A percentile compares a stretch with the other conserved stretches of the same genome.
Conservation (phyloP, 2,888 invertebrate species). For the Hemicrepidius hirtus region DNA sequence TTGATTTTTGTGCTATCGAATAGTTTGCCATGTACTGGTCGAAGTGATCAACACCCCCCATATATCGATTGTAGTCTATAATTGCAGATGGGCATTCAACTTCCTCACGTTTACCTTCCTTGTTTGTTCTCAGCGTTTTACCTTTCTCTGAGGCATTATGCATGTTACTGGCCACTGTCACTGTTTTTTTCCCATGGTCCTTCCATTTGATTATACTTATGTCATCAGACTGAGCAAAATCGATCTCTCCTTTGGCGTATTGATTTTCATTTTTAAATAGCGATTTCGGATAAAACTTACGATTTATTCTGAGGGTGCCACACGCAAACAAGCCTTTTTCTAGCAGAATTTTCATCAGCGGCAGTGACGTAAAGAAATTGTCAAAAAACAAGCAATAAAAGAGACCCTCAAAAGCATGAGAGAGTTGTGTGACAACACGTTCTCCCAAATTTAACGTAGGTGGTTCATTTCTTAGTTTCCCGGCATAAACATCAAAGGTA, state of each 20-base stretch:
- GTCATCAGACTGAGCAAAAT: neutral
- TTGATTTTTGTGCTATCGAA: neutral
- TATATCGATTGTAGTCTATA: neutral
- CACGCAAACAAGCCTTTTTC: neutral
- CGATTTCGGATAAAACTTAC: neutral
- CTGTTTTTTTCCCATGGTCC: neutral
- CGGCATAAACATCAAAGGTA: too few relatives aligned
- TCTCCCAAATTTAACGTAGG: too few relatives aligned
- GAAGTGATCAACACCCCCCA: constrained; percentile 4
- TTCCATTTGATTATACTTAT: neutral
- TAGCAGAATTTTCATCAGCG: neutral
- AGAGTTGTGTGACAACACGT: too few relatives aligned
- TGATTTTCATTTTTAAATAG: neutral
- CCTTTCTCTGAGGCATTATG: neutral
- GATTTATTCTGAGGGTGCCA: neutral
- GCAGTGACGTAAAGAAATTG: neutral
- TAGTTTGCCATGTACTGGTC: neutral
- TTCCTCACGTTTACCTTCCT: neutral
- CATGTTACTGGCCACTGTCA: constrained; percentile 3
- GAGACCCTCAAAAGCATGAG: too few relatives aligned
- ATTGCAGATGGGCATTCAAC: neutral
- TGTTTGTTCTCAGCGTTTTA: neutral
- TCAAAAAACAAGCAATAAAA: too few relatives aligned
- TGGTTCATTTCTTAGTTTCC: too few relatives aligned
- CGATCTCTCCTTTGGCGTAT: neutral